Evolutionary conservation across 2,113 vertebrate species (phyloP).

Genomic region (Macquaria ambigua): DNA sequence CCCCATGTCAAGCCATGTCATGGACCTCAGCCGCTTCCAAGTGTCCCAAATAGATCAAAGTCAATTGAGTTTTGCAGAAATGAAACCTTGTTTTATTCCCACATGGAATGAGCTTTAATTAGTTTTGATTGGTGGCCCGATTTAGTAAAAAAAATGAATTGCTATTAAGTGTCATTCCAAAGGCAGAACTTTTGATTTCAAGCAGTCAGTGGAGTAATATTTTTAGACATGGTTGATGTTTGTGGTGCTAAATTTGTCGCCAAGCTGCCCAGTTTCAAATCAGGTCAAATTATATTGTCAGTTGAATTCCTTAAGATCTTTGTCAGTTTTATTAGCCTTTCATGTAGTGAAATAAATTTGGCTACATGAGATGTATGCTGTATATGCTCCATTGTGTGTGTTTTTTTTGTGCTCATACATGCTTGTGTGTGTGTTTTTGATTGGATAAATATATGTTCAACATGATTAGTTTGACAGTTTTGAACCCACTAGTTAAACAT

Average conservation of each 20-base stretch:
- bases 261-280: conserved; percentile 38
- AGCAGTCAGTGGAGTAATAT: conserved; percentile 49
- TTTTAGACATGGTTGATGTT: conserved; percentile 67
- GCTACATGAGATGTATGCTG: background rate
- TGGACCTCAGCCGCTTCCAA: conserved; percentile 55
- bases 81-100: conserved; percentile 48
- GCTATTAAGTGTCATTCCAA: conserved; percentile 60
- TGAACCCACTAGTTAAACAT: conserved; percentile 23
- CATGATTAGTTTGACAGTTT: conserved; percentile 37
- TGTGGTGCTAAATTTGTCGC: conserved; percentile 69
- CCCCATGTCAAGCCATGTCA: conserved; percentile 65
- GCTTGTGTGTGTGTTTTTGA: conserved; percentile 10
- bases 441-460: conserved; percentile 31
- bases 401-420: background rate
- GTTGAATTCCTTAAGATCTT: conserved; percentile 44
- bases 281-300: conserved; percentile 57
- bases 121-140: conserved; percentile 53
- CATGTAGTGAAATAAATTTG: conserved; percentile 10
- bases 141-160: conserved; percentile 40
- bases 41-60: conserved; percentile 72
- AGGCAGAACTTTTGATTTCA: conserved; percentile 51
- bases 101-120: conserved; percentile 43
- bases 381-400: background rate
- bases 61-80: conserved; percentile 24
- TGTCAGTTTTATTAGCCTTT: conserved; percentile 32